These are phyloP conservation scores for Aurelia sp. DNA, from an alignment of 30 jellyfish, hydroid and myxozoan species.

Conservation along the genomic window DNA sequence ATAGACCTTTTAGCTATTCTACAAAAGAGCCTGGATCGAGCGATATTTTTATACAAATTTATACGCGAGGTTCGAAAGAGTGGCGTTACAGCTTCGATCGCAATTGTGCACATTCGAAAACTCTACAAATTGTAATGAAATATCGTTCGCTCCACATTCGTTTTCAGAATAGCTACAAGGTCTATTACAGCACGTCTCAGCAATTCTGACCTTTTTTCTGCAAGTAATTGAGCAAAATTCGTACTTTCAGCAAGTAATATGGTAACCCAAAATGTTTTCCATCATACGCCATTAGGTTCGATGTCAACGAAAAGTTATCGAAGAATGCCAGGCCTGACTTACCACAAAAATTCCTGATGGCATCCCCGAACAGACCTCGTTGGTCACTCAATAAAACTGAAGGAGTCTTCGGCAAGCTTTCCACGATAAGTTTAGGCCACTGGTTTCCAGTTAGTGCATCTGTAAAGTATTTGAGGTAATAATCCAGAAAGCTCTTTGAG, in stretches of 20 bases:
- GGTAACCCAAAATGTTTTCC: constrained; percentile 69
- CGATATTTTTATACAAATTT: too few species aligned
- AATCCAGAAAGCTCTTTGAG: constrained; percentile 28
- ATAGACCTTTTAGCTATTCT: too few species aligned
- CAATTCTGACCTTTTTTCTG: background rate
- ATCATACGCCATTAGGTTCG: constrained; percentile 47
- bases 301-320: constrained; percentile 42
- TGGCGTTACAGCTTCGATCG: too few species aligned
- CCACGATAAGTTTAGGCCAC: constrained; percentile 80
- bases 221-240: constrained; percentile 39
- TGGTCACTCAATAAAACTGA: constrained; percentile 41
- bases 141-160: too few species aligned
- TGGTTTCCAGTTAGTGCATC: constrained; percentile 5
- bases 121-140: too few species aligned
- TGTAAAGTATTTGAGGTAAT: constrained; percentile 30
- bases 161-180: too few species aligned
- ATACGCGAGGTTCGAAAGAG: too few species aligned
- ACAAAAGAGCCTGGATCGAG: too few species aligned
- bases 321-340: constrained; percentile 10
- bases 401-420: constrained; percentile 58
- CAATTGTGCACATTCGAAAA: too few species aligned
- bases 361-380: constrained; percentile 36
- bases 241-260: constrained; percentile 41
- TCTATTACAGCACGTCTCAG: too few species aligned
- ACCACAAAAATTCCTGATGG: constrained; percentile 16